Percentiles rank a stretch among this genome's conserved stretches.
phyloP scores from a whole-genome alignment of 2,113 vertebrate genomes.

The Melanostigma gelatinosum region DNA sequence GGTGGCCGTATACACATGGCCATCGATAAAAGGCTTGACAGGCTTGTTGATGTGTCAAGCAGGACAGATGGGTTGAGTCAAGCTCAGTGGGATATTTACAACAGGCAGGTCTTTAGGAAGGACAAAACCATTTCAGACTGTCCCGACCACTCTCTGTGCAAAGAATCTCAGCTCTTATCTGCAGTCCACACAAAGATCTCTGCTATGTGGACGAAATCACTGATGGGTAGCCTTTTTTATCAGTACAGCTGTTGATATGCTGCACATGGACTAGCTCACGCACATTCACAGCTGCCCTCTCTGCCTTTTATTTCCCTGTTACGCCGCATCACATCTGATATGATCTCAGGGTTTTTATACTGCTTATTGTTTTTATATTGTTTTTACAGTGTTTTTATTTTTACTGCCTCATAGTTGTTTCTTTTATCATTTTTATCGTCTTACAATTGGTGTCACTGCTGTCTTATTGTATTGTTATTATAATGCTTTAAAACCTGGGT shows the following conservation, averaged over 20 bases:
- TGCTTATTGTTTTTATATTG: slow-evolving; percentile 57
- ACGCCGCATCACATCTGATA: slow-evolving; percentile 25
- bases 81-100: slow-evolving; percentile 33
- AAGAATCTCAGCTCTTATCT: not conserved
- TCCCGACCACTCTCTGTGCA: not conserved
- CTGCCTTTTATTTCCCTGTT: slow-evolving; percentile 26
- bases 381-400: slow-evolving; percentile 43
- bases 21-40: not conserved
- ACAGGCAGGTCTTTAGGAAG: slow-evolving; percentile 14
- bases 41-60: not conserved
- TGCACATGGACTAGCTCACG: slow-evolving; percentile 9
- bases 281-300: slow-evolving; percentile 15
- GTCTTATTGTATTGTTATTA: slow-evolving; percentile 35
- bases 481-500: slow-evolving; percentile 40
- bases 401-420: slow-evolving; percentile 15
- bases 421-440: slow-evolving; percentile 36
- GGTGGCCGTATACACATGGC: not conserved
- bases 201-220: not conserved
- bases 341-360: slow-evolving; percentile 40
- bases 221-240: not conserved
- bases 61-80: not conserved
- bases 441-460: slow-evolving; percentile 6
- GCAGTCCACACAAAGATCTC: slow-evolving; percentile 10
- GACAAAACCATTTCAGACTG: not conserved
- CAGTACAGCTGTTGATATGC: slow-evolving; percentile 13